Percentiles rank a stretch among this genome's conserved stretches.
Conservation (phyloP, 2,888 invertebrate genomes). For the Andrena haemorrhoa region DNA sequence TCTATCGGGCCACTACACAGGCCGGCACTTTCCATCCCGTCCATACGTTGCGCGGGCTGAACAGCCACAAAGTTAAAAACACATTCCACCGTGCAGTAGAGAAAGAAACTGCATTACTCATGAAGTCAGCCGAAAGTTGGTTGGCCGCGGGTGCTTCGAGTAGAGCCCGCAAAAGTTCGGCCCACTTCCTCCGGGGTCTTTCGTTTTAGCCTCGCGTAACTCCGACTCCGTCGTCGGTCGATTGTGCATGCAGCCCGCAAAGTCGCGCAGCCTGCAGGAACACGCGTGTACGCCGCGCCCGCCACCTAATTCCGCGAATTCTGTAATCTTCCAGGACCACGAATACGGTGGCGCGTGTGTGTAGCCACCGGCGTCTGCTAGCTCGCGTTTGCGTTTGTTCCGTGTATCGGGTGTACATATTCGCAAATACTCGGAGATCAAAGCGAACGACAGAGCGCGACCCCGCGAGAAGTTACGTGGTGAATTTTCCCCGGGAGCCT, state of each 20-base stretch:
- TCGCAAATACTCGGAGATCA: constrained; percentile 61
- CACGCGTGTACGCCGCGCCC: constrained; percentile 40
- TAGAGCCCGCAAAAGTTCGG: constrained; percentile 14
- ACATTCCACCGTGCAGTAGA: background rate
- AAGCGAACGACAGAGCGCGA: constrained; percentile 42
- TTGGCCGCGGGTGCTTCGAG: background rate
- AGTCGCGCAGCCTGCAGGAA: constrained; percentile 45
- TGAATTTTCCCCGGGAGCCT: constrained; percentile 35
- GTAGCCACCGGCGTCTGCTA: background rate
- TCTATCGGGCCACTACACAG: background rate
- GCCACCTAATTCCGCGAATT: constrained; percentile 64
- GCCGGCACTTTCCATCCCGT: background rate
- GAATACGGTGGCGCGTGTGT: constrained; percentile 38
- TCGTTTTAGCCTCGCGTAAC: constrained; percentile 15
- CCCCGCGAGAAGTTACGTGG: constrained; percentile 33
- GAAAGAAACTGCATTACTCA: background rate
- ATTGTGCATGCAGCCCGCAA: constrained; percentile 65
- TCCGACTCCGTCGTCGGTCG: constrained; percentile 29
- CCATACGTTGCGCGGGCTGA: background rate
- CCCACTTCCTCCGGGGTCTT: constrained; percentile 20
- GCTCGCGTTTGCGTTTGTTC: constrained; percentile 3
- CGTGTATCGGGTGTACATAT: constrained; percentile 29
- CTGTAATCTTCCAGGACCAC: constrained; percentile 61
- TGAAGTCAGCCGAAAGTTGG: background rate
- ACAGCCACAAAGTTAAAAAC: background rate